Conservation (phyloP, 1,140 invertebrate species). For the Drosophila fuyamai region DNA sequence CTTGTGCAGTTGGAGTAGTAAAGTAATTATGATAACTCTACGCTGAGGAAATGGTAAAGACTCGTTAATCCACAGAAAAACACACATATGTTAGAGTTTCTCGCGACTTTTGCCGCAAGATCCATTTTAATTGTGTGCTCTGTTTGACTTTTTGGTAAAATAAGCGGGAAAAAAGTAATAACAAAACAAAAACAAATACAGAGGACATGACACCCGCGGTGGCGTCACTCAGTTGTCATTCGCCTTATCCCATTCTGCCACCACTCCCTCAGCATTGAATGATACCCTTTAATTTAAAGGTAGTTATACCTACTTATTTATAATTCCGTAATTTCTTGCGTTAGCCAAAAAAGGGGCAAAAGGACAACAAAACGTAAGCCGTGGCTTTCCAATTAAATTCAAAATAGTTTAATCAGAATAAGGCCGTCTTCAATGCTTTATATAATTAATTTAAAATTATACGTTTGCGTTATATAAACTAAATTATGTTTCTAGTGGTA, state of each 20-base stretch:
- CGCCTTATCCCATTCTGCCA: slow-evolving; percentile 3
- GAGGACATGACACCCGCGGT: slow-evolving; percentile 58
- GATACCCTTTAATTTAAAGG: neutral
- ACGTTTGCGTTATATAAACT: no score
- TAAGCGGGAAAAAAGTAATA: slow-evolving; percentile 39
- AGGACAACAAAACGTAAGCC: no score
- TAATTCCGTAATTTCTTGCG: no score
- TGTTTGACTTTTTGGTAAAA: slow-evolving; percentile 31
- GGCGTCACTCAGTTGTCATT: slow-evolving; percentile 51
- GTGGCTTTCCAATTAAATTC: no score
- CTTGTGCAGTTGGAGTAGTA: no score
- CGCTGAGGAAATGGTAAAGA: slow-evolving; percentile 66
- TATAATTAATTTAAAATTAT: no score
- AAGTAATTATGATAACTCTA: slow-evolving; percentile 59
- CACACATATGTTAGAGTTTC: slow-evolving; percentile 35
- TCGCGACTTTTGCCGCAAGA: slow-evolving; percentile 69
- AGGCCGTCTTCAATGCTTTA: no score
- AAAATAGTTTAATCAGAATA: no score
- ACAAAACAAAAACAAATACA: slow-evolving; percentile 30
- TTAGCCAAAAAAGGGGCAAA: no score
- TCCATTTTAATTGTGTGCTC: slow-evolving; percentile 72
- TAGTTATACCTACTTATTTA: neutral
- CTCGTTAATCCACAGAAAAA: slow-evolving; percentile 70
- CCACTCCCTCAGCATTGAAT: neutral
- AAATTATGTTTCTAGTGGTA: no score